Percentiles rank a stretch among this genome's conserved stretches.
Conservation (phyloP, 2,888 invertebrate species). For the Coronaproctus castanopsis region DNA sequence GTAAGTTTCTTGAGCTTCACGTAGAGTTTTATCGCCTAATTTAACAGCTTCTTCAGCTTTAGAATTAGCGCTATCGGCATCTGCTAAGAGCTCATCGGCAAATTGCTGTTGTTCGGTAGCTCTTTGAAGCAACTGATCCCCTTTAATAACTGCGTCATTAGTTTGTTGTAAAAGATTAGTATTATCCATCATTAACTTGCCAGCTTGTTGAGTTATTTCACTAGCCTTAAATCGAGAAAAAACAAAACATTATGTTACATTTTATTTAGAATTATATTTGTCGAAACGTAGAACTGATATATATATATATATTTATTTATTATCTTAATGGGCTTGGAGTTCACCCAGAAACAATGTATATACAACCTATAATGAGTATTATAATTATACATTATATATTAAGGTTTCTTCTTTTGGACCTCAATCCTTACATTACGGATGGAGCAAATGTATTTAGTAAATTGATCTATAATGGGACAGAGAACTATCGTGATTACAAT, state of each 20-base stretch:
- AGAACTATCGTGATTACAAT: too few relatives aligned
- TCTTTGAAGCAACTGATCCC: conserved; percentile 27
- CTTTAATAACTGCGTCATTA: conserved; percentile 25
- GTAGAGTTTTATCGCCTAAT: conserved; percentile 58
- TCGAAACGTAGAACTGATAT: neutral
- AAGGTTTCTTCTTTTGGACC: too few relatives aligned
- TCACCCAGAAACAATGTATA: too few relatives aligned
- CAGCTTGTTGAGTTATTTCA: conserved; percentile 36
- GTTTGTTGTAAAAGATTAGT: conserved; percentile 27
- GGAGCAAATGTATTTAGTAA: too few relatives aligned
- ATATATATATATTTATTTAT: too few relatives aligned
- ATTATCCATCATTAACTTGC: conserved; percentile 41
- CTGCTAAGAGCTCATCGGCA: conserved; percentile 56
- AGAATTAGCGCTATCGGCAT: conserved; percentile 51
- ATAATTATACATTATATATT: too few relatives aligned
- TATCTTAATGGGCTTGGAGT: too few relatives aligned
- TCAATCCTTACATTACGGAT: too few relatives aligned
- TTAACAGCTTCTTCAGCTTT: conserved; percentile 66
- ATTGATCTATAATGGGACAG: too few relatives aligned
- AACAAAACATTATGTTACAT: neutral
- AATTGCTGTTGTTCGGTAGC: conserved; percentile 51
- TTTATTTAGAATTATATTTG: neutral
- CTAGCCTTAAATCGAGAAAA: conserved; percentile 26
- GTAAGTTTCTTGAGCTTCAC: conserved; percentile 59
- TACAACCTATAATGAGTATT: too few relatives aligned